Evolutionary conservation across 2,113 vertebrate genomes (phyloP), one percentile per base, ranked within the genome.

Genomic region (Raja brachyura): DNA sequence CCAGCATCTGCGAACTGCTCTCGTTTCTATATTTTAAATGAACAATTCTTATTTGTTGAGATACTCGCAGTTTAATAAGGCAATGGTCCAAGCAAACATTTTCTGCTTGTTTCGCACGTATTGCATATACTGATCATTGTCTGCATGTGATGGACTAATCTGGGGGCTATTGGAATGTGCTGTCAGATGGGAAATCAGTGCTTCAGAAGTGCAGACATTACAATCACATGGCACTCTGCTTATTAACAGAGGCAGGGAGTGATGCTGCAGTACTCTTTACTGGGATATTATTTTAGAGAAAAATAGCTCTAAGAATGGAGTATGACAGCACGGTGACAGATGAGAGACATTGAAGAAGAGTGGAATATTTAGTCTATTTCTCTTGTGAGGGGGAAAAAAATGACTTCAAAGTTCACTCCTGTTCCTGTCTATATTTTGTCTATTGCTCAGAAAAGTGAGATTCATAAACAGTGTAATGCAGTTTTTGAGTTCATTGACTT

Each of bases 281-380:
- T 63, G 59, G 59, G 63, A n/a, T 63, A 66, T 88, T 88, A 88
- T 88, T 88, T 88, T 63, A 88, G 83, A 63, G 83, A 88, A 88
- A 88, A 88, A 88, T 88, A 88, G 56, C 59, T 88, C 9, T 31
- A 28, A 63, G 83, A 88, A 88, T 88, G 14, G 11, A 63, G 59
- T 88, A 63, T 88, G 83, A 88, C 83, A 88, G 83, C 83, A 88
- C 59, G 16, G 56, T 88, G 83, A 88, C 83, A 88, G 83, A 88
- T 88, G 61, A 88, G 83, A 88, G 83, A 88, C 61, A 88, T 63
- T 88, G 59, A 88, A 31, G n/a, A 31, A 88, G 59, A 63, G 83
- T 66, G 59, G 59, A 88, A 88, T 33, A 88, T 88, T 61, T 63
- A 31, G 83, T 66, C 83, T n/a, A 61, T 85, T 83, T n/a, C 81